These are phyloP conservation scores for Latrodectus elegans DNA, from an alignment of 2,888 invertebrate genomes.

Conservation along the genomic window DNA sequence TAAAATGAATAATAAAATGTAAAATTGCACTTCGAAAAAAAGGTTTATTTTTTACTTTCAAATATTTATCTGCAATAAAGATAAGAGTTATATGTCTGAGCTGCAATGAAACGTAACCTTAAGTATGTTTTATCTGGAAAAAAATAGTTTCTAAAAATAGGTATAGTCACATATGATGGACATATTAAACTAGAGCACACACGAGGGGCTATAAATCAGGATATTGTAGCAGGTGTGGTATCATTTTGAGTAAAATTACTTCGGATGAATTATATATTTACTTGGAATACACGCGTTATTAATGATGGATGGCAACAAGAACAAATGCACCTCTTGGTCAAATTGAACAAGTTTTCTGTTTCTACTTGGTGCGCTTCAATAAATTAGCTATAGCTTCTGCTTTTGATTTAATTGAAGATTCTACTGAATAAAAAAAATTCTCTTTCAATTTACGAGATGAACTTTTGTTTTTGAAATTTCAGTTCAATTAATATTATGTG, in stretches of 20 bases:
- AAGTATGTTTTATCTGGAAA: constrained; percentile 17
- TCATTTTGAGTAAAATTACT: background rate
- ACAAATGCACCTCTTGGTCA: background rate
- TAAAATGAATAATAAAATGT: no score
- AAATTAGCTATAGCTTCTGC: constrained; percentile 2
- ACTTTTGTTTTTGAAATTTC: background rate
- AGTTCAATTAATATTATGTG: background rate
- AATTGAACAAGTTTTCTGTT: constrained; percentile 1
- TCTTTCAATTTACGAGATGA: background rate
- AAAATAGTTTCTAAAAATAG: constrained; percentile 31
- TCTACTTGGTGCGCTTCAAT: constrained; percentile 11
- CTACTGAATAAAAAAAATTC: constrained; percentile 38
- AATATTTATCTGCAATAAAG: constrained; percentile 1
- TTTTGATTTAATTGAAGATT: constrained; percentile 39
- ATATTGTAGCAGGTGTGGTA: background rate
- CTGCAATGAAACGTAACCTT: constrained; percentile 43
- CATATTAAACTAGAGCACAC: constrained; percentile 4
- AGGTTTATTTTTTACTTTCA: background rate
- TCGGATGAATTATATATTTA: constrained; percentile 54
- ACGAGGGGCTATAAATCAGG: constrained; percentile 25
- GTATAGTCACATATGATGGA: constrained; percentile 13
- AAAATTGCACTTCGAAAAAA: background rate
- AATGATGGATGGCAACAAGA: constrained; percentile 22
- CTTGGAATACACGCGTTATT: constrained; percentile 30
- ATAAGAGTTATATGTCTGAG: constrained; percentile 24